Conservation (phyloP, 2,113 vertebrate species). For the Burhinus oedicnemus region DNA sequence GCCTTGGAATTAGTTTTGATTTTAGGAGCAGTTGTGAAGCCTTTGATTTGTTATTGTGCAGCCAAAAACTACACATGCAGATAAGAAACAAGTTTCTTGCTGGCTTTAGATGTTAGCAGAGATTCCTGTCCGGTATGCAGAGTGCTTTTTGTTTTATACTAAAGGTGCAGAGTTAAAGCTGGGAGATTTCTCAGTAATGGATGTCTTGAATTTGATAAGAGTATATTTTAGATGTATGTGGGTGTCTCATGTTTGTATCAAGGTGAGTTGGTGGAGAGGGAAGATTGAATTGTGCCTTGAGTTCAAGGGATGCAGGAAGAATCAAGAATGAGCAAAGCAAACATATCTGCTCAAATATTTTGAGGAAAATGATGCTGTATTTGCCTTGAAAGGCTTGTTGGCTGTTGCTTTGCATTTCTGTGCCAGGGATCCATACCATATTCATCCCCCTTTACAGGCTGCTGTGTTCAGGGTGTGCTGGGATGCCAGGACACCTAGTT, state of each 20-base stretch:
- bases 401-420: not conserved
- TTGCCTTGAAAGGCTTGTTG: not conserved
- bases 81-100: not conserved
- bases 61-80: not conserved
- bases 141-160: not conserved
- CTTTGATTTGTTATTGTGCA: not conserved
- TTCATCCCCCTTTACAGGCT: not conserved
- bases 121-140: not conserved
- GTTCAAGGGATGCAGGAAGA: not conserved
- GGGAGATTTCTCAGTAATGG: not conserved
- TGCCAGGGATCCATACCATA: not conserved
- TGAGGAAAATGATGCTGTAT: not conserved
- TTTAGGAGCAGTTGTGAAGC: not conserved
- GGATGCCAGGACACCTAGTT: not conserved
- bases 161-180: not conserved
- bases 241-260: not conserved
- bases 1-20: not conserved
- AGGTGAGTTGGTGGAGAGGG: not conserved
- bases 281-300: not conserved
- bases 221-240: not conserved
- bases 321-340: not conserved
- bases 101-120: not conserved
- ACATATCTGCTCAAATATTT: not conserved
- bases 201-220: not conserved
- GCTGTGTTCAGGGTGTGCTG: not conserved